Evolutionary conservation across 2,113 vertebrate species (phyloP).

Genomic region (Centropus unirufus): DNA sequence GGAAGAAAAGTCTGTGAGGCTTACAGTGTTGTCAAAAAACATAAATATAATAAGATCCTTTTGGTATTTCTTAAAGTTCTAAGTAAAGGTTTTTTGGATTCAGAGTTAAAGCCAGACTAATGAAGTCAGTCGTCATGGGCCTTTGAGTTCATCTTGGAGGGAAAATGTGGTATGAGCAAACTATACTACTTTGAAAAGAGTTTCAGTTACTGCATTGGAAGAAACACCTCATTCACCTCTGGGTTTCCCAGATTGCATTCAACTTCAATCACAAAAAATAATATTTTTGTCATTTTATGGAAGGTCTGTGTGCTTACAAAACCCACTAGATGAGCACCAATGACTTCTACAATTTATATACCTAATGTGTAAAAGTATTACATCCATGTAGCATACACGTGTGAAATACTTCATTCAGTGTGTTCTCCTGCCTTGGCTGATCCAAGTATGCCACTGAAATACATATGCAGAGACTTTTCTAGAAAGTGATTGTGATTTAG

Average conservation of each 20-base stretch:
- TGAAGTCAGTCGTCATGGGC: background rate
- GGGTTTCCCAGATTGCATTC: background rate
- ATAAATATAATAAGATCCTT: slow-evolving; percentile 32
- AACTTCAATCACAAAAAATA: background rate
- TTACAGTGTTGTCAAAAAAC: background rate
- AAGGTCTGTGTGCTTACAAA: background rate
- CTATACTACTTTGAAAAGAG: background rate
- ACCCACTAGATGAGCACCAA: background rate
- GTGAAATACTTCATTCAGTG: background rate
- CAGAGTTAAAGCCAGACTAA: background rate
- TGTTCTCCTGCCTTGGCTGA: background rate
- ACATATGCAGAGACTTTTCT: background rate
- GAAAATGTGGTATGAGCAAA: background rate
- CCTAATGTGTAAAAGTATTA: background rate
- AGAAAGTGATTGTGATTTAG: background rate
- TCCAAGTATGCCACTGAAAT: background rate
- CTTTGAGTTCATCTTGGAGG: background rate
- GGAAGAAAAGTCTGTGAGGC: slow-evolving; percentile 22
- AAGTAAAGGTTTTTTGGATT: slow-evolving; percentile 13
- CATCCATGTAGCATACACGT: background rate
- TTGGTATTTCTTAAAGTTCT: slow-evolving; percentile 45
- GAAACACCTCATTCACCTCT: background rate
- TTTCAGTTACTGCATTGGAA: background rate
- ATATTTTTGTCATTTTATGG: background rate
- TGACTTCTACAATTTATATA: background rate